Evolutionary conservation across 2,113 vertebrate genomes (phyloP).

Genomic region (Amazona guildingii): DNA sequence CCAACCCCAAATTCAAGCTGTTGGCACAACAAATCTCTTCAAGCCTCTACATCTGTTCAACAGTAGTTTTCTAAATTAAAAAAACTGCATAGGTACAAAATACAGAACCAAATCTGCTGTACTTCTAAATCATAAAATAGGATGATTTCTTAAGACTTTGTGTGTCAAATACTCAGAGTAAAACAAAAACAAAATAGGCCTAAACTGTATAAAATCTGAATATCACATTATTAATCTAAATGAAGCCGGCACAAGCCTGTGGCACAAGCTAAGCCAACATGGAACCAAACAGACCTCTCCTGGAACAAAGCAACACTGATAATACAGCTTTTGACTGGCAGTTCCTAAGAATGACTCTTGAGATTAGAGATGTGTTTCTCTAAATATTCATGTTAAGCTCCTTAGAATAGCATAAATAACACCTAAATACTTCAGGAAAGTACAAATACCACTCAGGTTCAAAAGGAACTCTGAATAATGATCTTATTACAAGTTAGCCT

Average conservation of each 20-base stretch:
- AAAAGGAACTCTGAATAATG: background rate
- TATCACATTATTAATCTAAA: background rate
- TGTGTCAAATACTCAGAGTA: background rate
- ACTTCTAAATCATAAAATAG: background rate
- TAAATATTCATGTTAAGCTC: background rate
- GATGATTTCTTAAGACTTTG: background rate
- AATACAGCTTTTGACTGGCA: background rate
- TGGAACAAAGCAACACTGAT: background rate
- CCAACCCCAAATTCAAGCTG: background rate
- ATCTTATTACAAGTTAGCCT: background rate
- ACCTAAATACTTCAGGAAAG: background rate
- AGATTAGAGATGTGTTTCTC: background rate
- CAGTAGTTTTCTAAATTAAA: background rate
- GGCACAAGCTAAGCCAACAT: background rate
- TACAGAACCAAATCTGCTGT: background rate
- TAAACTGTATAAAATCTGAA: background rate
- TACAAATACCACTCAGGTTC: background rate
- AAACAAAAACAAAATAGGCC: background rate
- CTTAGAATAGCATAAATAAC: background rate
- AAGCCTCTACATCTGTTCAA: background rate
- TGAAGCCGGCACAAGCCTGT: background rate
- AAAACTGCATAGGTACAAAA: background rate
- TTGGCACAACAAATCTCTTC: background rate
- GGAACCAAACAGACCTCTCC: background rate
- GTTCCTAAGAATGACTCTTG: background rate